Percentiles rank a stretch among this genome's conserved stretches.
phyloP scores from a whole-genome alignment of 2,113 vertebrate genomes.

The Microcebus griseorufus region DNA sequence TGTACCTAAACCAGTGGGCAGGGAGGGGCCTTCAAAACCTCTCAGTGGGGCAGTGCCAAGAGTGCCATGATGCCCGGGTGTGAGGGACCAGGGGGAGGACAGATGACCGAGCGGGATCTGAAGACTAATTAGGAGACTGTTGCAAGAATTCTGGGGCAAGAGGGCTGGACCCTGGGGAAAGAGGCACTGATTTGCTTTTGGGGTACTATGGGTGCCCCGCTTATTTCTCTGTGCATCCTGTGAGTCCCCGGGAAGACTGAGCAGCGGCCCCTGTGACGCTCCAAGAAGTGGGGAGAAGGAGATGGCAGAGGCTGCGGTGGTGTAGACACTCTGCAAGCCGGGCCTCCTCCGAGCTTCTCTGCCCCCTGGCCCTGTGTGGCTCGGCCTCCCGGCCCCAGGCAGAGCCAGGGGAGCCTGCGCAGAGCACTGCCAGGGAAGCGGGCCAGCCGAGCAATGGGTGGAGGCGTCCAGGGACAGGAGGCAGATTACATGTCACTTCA shows the following conservation, averaged over 20 bases:
- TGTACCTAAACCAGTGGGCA: too few relatives aligned
- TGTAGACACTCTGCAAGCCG: neutral
- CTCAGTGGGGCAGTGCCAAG: neutral
- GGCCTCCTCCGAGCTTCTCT: neutral
- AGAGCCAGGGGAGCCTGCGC: neutral
- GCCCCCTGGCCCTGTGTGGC: neutral
- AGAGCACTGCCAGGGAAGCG: conserved; percentile 46
- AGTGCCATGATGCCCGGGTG: neutral
- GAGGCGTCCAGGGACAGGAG: conserved; percentile 20
- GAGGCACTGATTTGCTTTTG: neutral
- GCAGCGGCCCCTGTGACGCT: neutral
- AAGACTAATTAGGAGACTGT: neutral
- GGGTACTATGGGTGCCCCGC: neutral
- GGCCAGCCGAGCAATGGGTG: conserved; percentile 56
- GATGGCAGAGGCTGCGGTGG: neutral
- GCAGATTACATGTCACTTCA: conserved; percentile 74
- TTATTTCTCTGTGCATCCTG: neutral
- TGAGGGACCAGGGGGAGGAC: neutral
- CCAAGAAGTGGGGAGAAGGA: neutral
- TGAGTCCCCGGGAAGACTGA: neutral
- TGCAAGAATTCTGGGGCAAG: neutral
- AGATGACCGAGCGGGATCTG: neutral
- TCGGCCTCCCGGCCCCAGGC: neutral
- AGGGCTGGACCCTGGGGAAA: neutral
- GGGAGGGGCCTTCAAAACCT: neutral